Evolutionary conservation across 2,113 vertebrate genomes (phyloP).

Genomic region (Polypterus bichir): DNA sequence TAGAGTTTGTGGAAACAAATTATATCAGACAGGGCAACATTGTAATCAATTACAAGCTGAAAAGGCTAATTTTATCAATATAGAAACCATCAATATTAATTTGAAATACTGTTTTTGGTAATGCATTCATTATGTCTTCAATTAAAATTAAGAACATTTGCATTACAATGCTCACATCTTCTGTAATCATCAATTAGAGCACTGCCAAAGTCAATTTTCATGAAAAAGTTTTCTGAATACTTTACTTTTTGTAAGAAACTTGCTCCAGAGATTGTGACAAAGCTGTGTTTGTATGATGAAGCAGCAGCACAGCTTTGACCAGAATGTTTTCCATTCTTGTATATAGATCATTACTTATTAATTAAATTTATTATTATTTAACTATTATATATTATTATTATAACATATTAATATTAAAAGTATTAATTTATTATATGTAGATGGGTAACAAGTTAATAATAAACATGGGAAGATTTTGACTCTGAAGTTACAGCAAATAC

Average conservation of each 20-base stretch:
- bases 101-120: constrained; percentile 12
- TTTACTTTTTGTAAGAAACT: background rate
- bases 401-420: too few species aligned
- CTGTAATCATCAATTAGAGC: constrained; percentile 19
- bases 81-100: constrained; percentile 20
- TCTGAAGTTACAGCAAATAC: too few species aligned
- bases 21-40: constrained; percentile 17
- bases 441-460: too few species aligned
- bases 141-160: constrained; percentile 20
- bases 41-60: constrained; percentile 16
- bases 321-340: too few species aligned
- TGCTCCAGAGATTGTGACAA: too few species aligned
- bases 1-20: constrained; percentile 8
- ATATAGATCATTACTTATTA: too few species aligned
- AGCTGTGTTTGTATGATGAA: too few species aligned
- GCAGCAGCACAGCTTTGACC: too few species aligned
- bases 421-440: too few species aligned
- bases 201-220: constrained; percentile 20
- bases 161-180: constrained; percentile 15
- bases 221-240: constrained; percentile 8
- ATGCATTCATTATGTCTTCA: constrained; percentile 19
- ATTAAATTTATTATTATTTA: too few species aligned
- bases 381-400: too few species aligned
- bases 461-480: too few species aligned
- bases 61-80: constrained; percentile 21